Base-by-base conservation (phyloP, 2,797 vertebrate species). In the Xiphorhynchus erythropygius region DNA sequence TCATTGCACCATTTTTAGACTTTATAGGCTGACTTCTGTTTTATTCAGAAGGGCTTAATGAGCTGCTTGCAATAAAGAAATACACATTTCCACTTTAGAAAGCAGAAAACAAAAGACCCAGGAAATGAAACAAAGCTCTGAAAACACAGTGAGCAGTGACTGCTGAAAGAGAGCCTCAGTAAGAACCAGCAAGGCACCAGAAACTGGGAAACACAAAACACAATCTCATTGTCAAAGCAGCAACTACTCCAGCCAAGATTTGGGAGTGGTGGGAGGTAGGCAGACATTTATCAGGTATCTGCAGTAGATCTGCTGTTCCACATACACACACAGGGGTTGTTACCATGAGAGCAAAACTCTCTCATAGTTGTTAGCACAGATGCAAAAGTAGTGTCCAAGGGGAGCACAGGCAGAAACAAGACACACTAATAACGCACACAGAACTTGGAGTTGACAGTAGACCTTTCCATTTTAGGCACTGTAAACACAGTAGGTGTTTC, bases 251-350 rank as follows among this genome's bases (percentile, higher is more conserved):
- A 91, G 73, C 7, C 13, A 18, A 21, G 53, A 15, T n/a, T 2
- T 69, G 50, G 42, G 42, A 76, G 32, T 18, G 39, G 32, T 47
- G 33, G 52, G 52, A 91, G 41, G 24, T 1, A 53, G 49, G 33
- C 14, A 83, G 59, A 39, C 17, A 11, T 5, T 28, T 16, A 30
- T 21, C 44, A 47, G 56, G 39, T 37, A 5, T 15, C 25, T 63
- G 39, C 71, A 82, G 33, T 0, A n/a, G 19, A 37, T 13, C 23
- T 63, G 24, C 55, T 69, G 19, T 14, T 79, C n/a, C 21, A 2
- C 5, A 19, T 14, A 23, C 30, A 53, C 42, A 49, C 12, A 2
- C 16, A 32, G 16, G 23, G 11, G 22, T 0, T 67, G 33, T 4
- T 41, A 41, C 14, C 55, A 22, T 22, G 44, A 46, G 44, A 56